These are phyloP conservation scores for Solea solea DNA, from an alignment of 2,113 vertebrate species.

Conservation along the genomic window DNA sequence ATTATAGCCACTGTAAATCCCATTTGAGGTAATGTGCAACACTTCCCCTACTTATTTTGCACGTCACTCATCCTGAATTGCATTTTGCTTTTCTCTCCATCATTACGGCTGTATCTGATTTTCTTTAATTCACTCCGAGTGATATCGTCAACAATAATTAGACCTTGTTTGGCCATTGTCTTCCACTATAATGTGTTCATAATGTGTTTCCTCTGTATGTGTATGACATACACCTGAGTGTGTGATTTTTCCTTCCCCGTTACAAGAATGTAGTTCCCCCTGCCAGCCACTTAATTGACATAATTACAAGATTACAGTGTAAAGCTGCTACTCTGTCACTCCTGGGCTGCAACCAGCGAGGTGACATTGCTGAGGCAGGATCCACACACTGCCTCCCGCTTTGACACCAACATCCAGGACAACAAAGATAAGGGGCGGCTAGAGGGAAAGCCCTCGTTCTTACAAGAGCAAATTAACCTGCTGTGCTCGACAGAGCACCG, in stretches of 20 bases:
- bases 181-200: background rate
- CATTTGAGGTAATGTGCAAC: constrained; percentile 53
- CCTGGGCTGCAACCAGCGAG: constrained; percentile 46
- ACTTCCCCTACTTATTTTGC: constrained; percentile 62
- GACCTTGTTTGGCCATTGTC: constrained; percentile 2
- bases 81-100: constrained; percentile 31
- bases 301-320: constrained; percentile 79
- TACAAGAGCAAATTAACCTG: constrained; percentile 79
- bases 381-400: constrained; percentile 50
- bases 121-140: constrained; percentile 12
- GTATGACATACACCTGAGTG: constrained; percentile 8
- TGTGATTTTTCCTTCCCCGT: constrained; percentile 32
- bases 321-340: constrained; percentile 73
- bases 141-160: constrained; percentile 3
- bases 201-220: constrained; percentile 14
- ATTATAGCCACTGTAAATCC: constrained; percentile 68
- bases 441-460: constrained; percentile 73
- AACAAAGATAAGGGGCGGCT: constrained; percentile 74
- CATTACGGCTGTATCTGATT: background rate
- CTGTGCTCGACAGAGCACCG: constrained; percentile 57
- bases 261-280: constrained; percentile 50
- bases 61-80: constrained; percentile 68
- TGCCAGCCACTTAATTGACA: constrained; percentile 73
- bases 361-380: constrained; percentile 64
- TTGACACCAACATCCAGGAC: constrained; percentile 77